phyloP scores from a whole-genome alignment of 2,888 invertebrate species.

The Amphipyra tragopoginis region DNA sequence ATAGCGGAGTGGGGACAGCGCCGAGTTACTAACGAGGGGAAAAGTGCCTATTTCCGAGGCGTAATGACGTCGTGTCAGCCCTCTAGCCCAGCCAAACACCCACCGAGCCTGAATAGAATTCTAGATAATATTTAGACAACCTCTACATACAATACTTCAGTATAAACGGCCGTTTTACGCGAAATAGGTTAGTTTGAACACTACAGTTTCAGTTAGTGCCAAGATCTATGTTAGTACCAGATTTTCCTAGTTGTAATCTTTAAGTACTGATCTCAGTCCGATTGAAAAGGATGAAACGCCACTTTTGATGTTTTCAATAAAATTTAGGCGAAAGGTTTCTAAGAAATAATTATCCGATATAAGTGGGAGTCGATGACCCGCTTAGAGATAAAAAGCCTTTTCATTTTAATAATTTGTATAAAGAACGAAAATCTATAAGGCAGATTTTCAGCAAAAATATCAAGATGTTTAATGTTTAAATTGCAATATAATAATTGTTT shows the following conservation, averaged over 20 bases:
- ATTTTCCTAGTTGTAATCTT: slow-evolving; percentile 25
- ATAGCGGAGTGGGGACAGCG: slow-evolving; percentile 72
- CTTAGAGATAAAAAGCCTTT: slow-evolving; percentile 42
- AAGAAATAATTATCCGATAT: slow-evolving; percentile 42
- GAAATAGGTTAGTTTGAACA: slow-evolving; percentile 25
- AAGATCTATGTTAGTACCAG: slow-evolving; percentile 6
- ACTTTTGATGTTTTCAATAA: slow-evolving; percentile 35
- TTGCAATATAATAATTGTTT: too few species aligned
- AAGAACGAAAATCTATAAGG: neutral
- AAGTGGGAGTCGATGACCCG: slow-evolving; percentile 31
- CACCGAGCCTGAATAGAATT: slow-evolving; percentile 61
- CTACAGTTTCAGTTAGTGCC: neutral
- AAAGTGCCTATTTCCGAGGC: slow-evolving; percentile 89
- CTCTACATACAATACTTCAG: slow-evolving; percentile 42
- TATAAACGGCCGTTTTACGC: slow-evolving; percentile 17
- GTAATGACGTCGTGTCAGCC: slow-evolving; percentile 86
- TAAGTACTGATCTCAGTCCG: neutral
- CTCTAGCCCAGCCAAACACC: slow-evolving; percentile 66
- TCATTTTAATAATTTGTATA: slow-evolving; percentile 37
- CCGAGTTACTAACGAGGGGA: slow-evolving; percentile 87
- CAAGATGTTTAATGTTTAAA: neutral
- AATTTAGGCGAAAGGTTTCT: slow-evolving; percentile 38
- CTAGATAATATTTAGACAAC: slow-evolving; percentile 67
- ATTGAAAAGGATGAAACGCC: slow-evolving; percentile 5
- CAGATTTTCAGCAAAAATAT: neutral